Evolutionary conservation across 2,888 invertebrate species (phyloP).

Genomic region (Leptura quadrifasciata): DNA sequence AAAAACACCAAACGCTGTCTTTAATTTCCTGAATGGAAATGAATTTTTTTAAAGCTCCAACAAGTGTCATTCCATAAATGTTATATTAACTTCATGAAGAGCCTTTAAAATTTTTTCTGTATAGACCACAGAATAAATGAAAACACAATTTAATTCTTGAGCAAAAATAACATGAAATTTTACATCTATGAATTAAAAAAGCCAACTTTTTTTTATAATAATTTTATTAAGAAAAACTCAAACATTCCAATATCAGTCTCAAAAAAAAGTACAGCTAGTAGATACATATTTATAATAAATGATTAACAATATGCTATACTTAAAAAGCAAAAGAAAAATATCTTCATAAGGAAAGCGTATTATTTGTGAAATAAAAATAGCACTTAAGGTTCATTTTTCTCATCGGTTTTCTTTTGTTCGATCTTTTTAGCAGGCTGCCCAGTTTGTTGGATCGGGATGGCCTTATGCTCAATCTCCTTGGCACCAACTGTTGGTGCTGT

Average conservation of each 20-base stretch:
- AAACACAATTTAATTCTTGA: no score
- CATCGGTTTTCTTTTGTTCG: slow-evolving; percentile 51
- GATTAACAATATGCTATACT: neutral
- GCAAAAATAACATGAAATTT: no score
- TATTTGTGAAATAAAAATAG: neutral
- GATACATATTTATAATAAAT: neutral
- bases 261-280: neutral
- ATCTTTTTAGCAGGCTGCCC: slow-evolving; percentile 29
- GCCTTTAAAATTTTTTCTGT: no score
- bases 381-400: neutral
- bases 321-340: neutral
- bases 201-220: no score
- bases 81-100: no score
- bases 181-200: no score
- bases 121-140: no score
- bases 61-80: no score
- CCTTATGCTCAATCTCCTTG: slow-evolving; percentile 21
- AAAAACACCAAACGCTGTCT: no score
- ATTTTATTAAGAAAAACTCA: no score
- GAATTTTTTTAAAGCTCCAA: no score
- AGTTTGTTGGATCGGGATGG: slow-evolving; percentile 22
- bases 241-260: neutral
- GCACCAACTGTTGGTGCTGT: slow-evolving; percentile 76
- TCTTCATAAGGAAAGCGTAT: neutral
- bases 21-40: no score